Evolutionary conservation across 2,113 vertebrate species (phyloP).

Genomic region (Shinisaurus crocodilurus): DNA sequence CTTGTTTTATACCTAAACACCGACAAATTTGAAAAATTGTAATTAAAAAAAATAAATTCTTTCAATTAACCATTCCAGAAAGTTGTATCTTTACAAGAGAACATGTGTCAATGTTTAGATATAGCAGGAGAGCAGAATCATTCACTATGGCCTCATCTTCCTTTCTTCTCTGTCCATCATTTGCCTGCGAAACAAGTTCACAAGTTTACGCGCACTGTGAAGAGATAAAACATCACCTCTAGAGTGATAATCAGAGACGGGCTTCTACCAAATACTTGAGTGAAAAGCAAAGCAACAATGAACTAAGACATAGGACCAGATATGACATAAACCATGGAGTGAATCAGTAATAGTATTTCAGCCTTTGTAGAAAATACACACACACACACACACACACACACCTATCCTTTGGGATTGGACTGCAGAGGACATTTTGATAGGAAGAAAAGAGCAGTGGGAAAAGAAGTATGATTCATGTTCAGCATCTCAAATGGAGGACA

Average conservation of each 20-base stretch:
- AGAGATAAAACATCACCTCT: slow-evolving; percentile 69
- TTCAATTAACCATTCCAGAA: background rate
- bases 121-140: slow-evolving; percentile 38
- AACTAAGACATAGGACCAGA: slow-evolving; percentile 71
- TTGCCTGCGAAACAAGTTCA: slow-evolving; percentile 57
- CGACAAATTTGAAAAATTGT: too few species aligned
- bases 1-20: background rate
- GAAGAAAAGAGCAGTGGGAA: slow-evolving; percentile 78
- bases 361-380: slow-evolving; percentile 65
- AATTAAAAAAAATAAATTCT: background rate
- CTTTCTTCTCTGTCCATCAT: slow-evolving; percentile 43
- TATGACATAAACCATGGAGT: slow-evolving; percentile 64
- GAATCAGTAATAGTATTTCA: slow-evolving; percentile 70
- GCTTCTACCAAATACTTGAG: slow-evolving; percentile 68
- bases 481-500: slow-evolving; percentile 90
- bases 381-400: slow-evolving; percentile 66
- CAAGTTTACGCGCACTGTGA: slow-evolving; percentile 54
- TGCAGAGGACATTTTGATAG: slow-evolving; percentile 82
- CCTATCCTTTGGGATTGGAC: slow-evolving; percentile 76
- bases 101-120: background rate
- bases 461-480: slow-evolving; percentile 87
- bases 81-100: background rate
- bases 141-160: slow-evolving; percentile 15
- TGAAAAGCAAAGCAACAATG: slow-evolving; percentile 70
- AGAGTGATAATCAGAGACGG: slow-evolving; percentile 62